Evolutionary conservation across 1,140 invertebrate species (phyloP), one percentile per base, ranked within the genome.

Genomic region (Stratiolaelaps scimitus): DNA sequence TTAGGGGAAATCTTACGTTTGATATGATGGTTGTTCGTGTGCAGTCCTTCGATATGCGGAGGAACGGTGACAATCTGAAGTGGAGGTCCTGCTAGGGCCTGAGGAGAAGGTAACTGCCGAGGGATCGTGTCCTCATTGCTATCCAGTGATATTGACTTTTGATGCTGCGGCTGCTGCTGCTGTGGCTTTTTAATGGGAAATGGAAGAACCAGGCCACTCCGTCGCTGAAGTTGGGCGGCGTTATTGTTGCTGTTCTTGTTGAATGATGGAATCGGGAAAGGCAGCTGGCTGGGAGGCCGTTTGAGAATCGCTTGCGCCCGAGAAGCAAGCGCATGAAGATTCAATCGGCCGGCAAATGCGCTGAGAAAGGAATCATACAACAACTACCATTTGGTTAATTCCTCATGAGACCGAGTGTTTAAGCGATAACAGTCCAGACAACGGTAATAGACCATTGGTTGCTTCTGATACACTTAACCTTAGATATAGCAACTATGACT

Each of bases 241-340:
- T 60, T 60, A 29, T 60, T 60, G 53, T 60, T 60, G 53, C 15
- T 29, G 53, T 60, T 60, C 34, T 60, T 60, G 53, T 60, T 60
- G 53, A 60, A 60, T 15, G 53, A 29, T 34, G 53, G 53, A 26
- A 60, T 60, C 15, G 53, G 53, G 20, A 60, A 60, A 60, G 53
- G 53, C 10, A 60, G 34, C 23, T 60, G 53, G 34, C 53, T 60
- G 1, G 53, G 53, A 26, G 53, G 53, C 34, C 53, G 13, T 34
- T 60, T 60, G 17, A 60, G 23, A 26, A 60, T 60, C 17, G 53
- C 53, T 10, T 60, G 53, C 17, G 53, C 53, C 34, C 53, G 53
- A 26, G 53, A 60, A 15, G 53, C 53, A 15, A 60, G 34, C 1
- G 53, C 53, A 34, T 60, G 53, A 15, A 60, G 23, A 23, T 60